Evolutionary conservation across 2,797 vertebrate genomes (phyloP), one percentile per base, ranked within the genome.

Genomic region (Sebastes hubbsi): DNA sequence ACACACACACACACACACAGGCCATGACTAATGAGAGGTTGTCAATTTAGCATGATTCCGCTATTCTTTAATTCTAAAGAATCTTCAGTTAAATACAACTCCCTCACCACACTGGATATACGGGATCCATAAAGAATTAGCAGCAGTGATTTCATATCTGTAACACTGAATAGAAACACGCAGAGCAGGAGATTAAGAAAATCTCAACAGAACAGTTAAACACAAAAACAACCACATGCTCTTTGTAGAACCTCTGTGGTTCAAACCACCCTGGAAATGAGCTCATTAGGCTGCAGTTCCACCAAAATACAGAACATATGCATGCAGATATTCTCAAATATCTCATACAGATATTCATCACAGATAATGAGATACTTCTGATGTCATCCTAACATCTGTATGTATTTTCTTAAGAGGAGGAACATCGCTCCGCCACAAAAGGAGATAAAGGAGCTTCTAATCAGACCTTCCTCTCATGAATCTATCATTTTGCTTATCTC

Each of bases 221-320:
- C 58, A 36, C 12, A 8, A 55, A 34, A 75, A 34, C 56, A 34
- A 16, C 14, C 8, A 25, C 38, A 56, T 34, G 10, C 3, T 56
- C 38, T 46, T 67, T 60, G 18, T 58, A 20, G 52, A 54, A 49
- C 9, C 42, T 34, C 69, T 66, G 66, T 62, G 8, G 24, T 52
- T 73, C 32, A 63, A 59, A 67, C 32, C 27, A 1, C 10, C 1
- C 6, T 58, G 25, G 46, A 71, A 83, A 59, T 66, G 7, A 74
- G 55, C 68, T 81, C 60, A 67, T 68, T 32, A 70, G 61, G 25
- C 42, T n/a, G 12, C 55, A 54, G 61, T 56, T 22, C 64, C 18
- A 24, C 5, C 42, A 34, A 36, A 78, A 83, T 18, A 58, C 72
- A 36, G 83, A 81, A 78, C 60, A 49, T 38, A 30, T 67, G 46